A percentile compares a stretch with the other conserved stretches of the same genome.
These are phyloP conservation scores for Chalcis sispes DNA, from an alignment of 2,888 invertebrate species.

Conservation along the genomic window DNA sequence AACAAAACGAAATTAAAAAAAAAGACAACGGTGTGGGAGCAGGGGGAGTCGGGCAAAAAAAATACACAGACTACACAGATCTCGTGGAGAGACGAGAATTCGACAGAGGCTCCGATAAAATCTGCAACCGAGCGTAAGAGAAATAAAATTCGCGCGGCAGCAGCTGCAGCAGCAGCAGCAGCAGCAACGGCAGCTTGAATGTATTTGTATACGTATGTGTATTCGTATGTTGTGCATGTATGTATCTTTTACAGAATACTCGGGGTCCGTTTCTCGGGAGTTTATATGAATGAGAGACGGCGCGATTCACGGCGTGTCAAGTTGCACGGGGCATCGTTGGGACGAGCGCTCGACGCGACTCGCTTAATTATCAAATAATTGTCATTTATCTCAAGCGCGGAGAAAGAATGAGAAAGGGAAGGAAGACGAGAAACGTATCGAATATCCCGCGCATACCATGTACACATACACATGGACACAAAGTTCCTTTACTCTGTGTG, in stretches of 20 bases:
- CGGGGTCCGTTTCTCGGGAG: slow-evolving; percentile 8
- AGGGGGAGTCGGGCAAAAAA: too few species aligned
- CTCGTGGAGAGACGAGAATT: too few species aligned
- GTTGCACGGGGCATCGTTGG: slow-evolving; percentile 17
- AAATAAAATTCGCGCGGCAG: too few species aligned
- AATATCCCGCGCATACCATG: slow-evolving; percentile 11
- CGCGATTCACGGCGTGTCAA: slow-evolving; percentile 4
- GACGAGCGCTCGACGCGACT: background rate
- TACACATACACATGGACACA: too few species aligned
- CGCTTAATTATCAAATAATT: slow-evolving; percentile 70
- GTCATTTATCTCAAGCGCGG: slow-evolving; percentile 67
- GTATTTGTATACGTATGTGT: background rate
- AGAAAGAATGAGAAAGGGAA: background rate
- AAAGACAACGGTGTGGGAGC: too few species aligned
- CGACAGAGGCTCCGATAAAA: too few species aligned
- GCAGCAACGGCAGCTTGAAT: too few species aligned
- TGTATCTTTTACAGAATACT: too few species aligned
- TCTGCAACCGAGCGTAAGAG: background rate
- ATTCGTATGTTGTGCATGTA: too few species aligned
- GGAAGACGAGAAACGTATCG: background rate
- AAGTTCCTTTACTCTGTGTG: background rate
- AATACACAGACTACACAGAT: too few species aligned
- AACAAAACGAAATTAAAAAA: too few species aligned
- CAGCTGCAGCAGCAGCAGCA: too few species aligned
- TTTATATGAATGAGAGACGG: background rate